A percentile compares a stretch with the other conserved stretches of the same genome.
Conservation (phyloP, 2,113 vertebrate genomes). For the Harpagus bidentatus region DNA sequence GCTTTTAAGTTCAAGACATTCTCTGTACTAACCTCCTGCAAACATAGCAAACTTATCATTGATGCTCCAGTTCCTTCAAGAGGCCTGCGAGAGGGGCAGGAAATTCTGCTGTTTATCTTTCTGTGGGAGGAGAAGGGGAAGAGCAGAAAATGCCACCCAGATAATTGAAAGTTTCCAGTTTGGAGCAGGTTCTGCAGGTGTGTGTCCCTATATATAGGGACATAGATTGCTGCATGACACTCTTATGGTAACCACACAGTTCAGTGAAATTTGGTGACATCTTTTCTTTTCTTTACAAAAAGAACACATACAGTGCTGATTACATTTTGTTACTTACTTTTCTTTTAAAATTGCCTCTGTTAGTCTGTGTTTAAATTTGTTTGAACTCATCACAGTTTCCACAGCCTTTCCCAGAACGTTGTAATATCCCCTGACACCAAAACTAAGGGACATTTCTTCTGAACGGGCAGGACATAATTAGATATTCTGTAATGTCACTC, state of each 20-base stretch:
- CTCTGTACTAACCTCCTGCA: neutral
- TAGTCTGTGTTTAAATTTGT: neutral
- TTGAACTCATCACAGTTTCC: neutral
- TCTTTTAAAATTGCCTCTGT: neutral
- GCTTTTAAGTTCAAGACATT: neutral
- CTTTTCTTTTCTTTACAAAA: neutral
- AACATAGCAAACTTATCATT: neutral
- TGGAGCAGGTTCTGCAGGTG: neutral
- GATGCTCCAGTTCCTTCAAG: neutral
- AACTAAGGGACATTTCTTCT: neutral
- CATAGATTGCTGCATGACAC: neutral
- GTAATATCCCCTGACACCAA: neutral
- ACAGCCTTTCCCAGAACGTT: neutral
- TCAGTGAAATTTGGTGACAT: neutral
- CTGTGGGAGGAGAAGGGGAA: neutral
- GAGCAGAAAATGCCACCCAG: neutral
- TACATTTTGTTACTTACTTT: neutral
- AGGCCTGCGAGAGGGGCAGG: neutral
- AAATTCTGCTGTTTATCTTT: neutral
- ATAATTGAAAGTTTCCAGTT: neutral
- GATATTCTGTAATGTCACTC: neutral
- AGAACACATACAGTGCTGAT: neutral
- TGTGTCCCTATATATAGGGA: neutral
- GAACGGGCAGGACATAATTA: neutral
- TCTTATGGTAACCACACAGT: neutral